phyloP scores from a whole-genome alignment of 92 coral and sea anemone species.

The Hydrozoanthus gracilis region DNA sequence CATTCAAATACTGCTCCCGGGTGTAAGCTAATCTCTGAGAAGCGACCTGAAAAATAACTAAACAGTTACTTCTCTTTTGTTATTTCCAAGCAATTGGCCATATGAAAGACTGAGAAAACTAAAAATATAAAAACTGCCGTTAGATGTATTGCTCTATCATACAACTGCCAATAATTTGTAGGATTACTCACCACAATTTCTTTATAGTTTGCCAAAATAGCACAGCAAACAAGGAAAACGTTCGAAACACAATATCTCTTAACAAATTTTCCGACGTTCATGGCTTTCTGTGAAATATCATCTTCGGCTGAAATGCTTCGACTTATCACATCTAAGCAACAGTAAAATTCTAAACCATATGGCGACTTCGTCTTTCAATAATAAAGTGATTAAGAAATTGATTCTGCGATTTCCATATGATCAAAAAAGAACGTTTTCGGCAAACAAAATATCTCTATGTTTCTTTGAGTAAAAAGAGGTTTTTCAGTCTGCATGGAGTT shows the following conservation, averaged over 20 bases:
- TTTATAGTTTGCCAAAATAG: not conserved
- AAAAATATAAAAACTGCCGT: not conserved
- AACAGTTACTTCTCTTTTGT: not conserved
- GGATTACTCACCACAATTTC: slow-evolving; percentile 32
- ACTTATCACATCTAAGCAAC: not conserved
- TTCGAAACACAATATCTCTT: not conserved
- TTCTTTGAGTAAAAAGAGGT: not conserved
- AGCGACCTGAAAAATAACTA: slow-evolving; percentile 10
- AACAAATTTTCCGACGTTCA: not conserved
- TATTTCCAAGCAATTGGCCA: no score
- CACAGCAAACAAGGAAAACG: not conserved
- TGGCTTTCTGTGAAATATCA: not conserved
- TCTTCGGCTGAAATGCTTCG: not conserved
- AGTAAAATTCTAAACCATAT: slow-evolving; percentile 8
- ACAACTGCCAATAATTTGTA: not conserved
- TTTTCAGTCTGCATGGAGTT: not conserved
- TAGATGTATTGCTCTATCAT: no score
- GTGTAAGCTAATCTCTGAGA: not conserved
- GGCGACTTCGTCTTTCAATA: slow-evolving; percentile 7
- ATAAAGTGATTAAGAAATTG: slow-evolving; percentile 6
- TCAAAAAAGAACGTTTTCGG: slow-evolving; percentile 2
- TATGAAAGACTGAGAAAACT: not conserved
- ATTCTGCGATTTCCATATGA: slow-evolving; percentile 4
- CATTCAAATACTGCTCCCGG: not conserved
- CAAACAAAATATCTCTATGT: slow-evolving; percentile 4